These are phyloP conservation scores for Uropsilus gracilis DNA, from an alignment of 2,113 vertebrate genomes.

Conservation along the genomic window DNA sequence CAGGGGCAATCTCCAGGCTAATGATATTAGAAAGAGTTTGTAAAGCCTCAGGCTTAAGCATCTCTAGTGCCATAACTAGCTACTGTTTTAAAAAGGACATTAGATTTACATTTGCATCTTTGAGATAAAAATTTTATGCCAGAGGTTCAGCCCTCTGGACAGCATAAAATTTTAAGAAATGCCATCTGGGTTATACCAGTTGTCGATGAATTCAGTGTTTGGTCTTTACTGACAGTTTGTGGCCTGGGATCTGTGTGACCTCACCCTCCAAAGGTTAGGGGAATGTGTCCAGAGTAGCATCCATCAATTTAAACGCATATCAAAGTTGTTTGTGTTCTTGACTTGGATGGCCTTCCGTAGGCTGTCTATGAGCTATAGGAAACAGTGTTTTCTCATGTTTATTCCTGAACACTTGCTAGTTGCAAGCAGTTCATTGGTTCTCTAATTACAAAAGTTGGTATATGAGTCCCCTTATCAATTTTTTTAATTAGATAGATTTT, in stretches of 20 bases:
- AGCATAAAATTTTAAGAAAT: constrained; percentile 53
- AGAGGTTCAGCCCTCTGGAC: constrained; percentile 70
- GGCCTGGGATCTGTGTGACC: background rate
- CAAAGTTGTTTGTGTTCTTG: constrained; percentile 1
- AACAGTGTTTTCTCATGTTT: constrained; percentile 46
- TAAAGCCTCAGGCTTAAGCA: constrained; percentile 65
- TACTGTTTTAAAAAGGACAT: constrained; percentile 68
- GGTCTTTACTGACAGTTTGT: background rate
- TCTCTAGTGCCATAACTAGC: constrained; percentile 60
- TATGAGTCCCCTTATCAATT: constrained; percentile 45
- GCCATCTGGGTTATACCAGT: background rate
- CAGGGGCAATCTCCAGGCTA: constrained; percentile 67
- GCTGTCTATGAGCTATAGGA: background rate
- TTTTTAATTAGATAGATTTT: constrained; percentile 55
- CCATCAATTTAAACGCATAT: constrained; percentile 8
- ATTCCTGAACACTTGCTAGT: constrained; percentile 60
- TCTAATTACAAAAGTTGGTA: constrained; percentile 59
- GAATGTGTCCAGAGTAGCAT: background rate
- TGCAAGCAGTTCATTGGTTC: constrained; percentile 67
- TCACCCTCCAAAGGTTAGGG: background rate
- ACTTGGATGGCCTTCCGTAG: background rate
- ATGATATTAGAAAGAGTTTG: constrained; percentile 64
- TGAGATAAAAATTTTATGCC: constrained; percentile 72
- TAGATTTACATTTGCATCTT: constrained; percentile 73
- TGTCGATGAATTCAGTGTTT: background rate